A percentile compares a stretch with the other conserved stretches of the same genome.
Conservation (phyloP, 2,888 invertebrate genomes). For the Harpagoxenus sublaevis region DNA sequence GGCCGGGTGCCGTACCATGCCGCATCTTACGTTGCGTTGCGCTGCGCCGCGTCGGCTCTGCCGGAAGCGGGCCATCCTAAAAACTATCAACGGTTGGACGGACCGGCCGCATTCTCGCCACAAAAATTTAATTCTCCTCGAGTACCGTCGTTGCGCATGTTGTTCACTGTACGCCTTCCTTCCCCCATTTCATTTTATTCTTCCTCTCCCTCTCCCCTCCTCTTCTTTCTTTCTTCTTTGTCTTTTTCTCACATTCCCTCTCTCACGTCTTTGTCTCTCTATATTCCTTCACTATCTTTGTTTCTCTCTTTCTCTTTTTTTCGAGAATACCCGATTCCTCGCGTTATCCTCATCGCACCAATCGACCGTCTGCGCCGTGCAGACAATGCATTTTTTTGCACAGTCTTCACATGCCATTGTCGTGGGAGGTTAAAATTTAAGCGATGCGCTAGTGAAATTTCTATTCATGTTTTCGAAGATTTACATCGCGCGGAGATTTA, state of each 20-base stretch:
- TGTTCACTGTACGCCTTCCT: not conserved
- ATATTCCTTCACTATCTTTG: constrained; percentile 13
- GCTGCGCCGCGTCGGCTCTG: constrained; percentile 12
- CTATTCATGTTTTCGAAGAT: not conserved
- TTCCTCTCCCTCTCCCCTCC: constrained; percentile 50
- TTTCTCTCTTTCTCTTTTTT: constrained; percentile 36
- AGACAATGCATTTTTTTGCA: constrained; percentile 77
- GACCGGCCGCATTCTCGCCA: constrained; percentile 11
- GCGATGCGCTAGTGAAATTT: constrained; percentile 57
- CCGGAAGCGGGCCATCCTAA: constrained; percentile 61
- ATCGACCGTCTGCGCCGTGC: constrained; percentile 66
- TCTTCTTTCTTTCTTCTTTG: constrained; percentile 3
- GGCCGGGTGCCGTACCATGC: not conserved
- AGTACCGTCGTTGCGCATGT: constrained; percentile 12
- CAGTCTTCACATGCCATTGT: constrained; percentile 80
- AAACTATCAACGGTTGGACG: constrained; percentile 49
- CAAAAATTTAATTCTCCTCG: constrained; percentile 57
- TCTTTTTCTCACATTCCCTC: constrained; percentile 49
- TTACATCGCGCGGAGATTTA: not conserved
- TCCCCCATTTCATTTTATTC: constrained; percentile 24
- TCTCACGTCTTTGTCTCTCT: constrained; percentile 50
- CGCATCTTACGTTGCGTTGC: not conserved
- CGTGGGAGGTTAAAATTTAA: constrained; percentile 84
- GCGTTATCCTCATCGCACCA: constrained; percentile 52
- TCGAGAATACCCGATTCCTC: constrained; percentile 54